These are phyloP conservation scores for Ambastaia sidthimunki DNA, from an alignment of 2,797 vertebrate genomes.

Conservation along the genomic window DNA sequence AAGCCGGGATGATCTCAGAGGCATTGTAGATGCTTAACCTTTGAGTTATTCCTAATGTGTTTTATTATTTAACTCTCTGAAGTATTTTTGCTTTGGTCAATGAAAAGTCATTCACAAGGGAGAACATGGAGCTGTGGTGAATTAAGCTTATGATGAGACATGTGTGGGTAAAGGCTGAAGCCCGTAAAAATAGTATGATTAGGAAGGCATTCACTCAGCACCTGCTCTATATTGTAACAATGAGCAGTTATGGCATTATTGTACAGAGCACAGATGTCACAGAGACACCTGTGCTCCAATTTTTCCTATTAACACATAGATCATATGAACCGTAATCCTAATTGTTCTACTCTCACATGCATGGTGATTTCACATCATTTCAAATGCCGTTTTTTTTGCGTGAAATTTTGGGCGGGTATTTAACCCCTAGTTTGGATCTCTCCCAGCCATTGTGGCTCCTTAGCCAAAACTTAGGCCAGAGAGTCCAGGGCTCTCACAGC, in stretches of 20 bases:
- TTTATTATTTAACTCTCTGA: slow-evolving; percentile 64
- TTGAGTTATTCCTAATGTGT: slow-evolving; percentile 64
- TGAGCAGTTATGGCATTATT: slow-evolving; percentile 35
- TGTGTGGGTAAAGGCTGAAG: slow-evolving; percentile 49
- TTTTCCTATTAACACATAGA: slow-evolving; percentile 46
- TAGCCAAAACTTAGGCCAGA: slow-evolving; percentile 21
- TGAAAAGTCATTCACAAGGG: slow-evolving; percentile 46
- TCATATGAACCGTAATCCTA: slow-evolving; percentile 8
- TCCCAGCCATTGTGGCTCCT: slow-evolving; percentile 34
- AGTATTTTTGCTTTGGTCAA: slow-evolving; percentile 62
- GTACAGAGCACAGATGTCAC: slow-evolving; percentile 40
- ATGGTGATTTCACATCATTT: slow-evolving; percentile 6
- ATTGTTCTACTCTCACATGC: slow-evolving; percentile 11
- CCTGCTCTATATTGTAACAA: slow-evolving; percentile 41
- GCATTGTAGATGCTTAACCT: slow-evolving; percentile 67
- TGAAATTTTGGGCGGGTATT: slow-evolving; percentile 1
- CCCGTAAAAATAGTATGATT: slow-evolving; percentile 53
- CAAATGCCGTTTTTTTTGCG: slow-evolving; percentile 2
- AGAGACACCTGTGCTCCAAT: slow-evolving; percentile 46
- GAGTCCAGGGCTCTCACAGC: slow-evolving; percentile 40
- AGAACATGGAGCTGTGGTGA: slow-evolving; percentile 63
- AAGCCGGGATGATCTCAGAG: slow-evolving; percentile 68
- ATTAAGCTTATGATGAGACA: slow-evolving; percentile 63
- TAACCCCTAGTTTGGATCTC: slow-evolving; percentile 52
- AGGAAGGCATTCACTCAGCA: slow-evolving; percentile 45